Evolutionary conservation across 2,797 vertebrate species (phyloP).

Genomic region (Artibeus lituratus): DNA sequence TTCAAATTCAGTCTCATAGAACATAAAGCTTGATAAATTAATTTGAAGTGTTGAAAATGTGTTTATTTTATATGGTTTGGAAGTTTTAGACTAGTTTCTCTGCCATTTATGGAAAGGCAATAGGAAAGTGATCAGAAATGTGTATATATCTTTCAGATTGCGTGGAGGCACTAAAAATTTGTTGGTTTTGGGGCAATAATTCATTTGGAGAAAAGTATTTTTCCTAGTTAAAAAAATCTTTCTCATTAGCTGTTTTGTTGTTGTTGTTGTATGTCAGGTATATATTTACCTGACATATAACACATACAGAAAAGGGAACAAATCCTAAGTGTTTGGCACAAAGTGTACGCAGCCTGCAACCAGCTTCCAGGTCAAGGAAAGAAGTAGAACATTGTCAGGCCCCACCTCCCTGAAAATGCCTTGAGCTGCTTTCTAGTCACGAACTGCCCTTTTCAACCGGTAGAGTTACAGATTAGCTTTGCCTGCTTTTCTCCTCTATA

Average conservation of each 20-base stretch:
- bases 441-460: not conserved
- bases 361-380: not conserved
- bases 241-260: not conserved
- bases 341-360: not conserved
- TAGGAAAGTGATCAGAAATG: not conserved
- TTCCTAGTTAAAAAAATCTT: not conserved
- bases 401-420: not conserved
- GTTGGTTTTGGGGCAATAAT: not conserved
- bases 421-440: not conserved
- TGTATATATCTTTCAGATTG: not conserved
- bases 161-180: not conserved
- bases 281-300: not conserved
- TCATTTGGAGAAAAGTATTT: slow-evolving; percentile 11
- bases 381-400: not conserved
- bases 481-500: not conserved
- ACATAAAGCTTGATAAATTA: not conserved
- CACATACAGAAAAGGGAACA: not conserved
- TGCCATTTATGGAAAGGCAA: not conserved
- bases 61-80: not conserved
- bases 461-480: not conserved
- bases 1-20: not conserved
- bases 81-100: not conserved
- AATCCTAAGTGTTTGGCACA: not conserved
- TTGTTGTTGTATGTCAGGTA: too few species aligned
- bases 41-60: slow-evolving; percentile 41